phyloP scores from a whole-genome alignment of 2,888 invertebrate genomes.

The Melanostoma scalare region DNA sequence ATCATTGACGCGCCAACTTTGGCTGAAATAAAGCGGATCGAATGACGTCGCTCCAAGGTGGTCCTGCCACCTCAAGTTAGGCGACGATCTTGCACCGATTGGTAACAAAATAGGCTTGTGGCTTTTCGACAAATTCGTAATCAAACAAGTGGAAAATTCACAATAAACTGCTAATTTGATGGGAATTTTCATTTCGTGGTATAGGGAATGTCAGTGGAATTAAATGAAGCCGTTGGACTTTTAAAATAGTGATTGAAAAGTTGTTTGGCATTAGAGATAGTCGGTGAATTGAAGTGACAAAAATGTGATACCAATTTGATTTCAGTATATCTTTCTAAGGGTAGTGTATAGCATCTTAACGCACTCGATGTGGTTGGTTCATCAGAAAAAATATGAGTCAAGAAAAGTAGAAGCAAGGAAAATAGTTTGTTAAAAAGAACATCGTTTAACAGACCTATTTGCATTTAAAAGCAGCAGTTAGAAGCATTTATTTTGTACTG shows the following conservation, averaged over 20 bases:
- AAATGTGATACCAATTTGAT: no score
- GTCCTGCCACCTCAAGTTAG: slow-evolving; percentile 78
- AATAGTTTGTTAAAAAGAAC: no score
- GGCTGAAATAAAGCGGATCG: slow-evolving; percentile 49
- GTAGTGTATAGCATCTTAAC: no score
- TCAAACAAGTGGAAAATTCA: slow-evolving; percentile 73
- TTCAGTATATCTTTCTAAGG: no score
- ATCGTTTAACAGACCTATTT: no score
- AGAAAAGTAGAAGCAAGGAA: no score
- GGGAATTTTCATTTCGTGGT: slow-evolving; percentile 60
- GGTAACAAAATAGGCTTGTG: slow-evolving; percentile 74
- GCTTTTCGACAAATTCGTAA: slow-evolving; percentile 73
- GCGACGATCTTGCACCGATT: slow-evolving; percentile 75
- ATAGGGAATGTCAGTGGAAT: slow-evolving; percentile 30
- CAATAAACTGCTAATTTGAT: slow-evolving; percentile 70
- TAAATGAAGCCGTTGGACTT: slow-evolving; percentile 28
- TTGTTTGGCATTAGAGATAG: no score
- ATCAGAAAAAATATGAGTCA: no score
- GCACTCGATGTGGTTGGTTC: no score
- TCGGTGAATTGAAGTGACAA: no score
- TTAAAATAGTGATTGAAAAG: background rate
- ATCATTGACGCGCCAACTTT: slow-evolving; percentile 64
- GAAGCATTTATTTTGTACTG: no score
- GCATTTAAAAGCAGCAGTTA: no score
- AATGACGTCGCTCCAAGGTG: slow-evolving; percentile 76